Conservation (phyloP, 2,113 vertebrate genomes). For the Pica pica region DNA sequence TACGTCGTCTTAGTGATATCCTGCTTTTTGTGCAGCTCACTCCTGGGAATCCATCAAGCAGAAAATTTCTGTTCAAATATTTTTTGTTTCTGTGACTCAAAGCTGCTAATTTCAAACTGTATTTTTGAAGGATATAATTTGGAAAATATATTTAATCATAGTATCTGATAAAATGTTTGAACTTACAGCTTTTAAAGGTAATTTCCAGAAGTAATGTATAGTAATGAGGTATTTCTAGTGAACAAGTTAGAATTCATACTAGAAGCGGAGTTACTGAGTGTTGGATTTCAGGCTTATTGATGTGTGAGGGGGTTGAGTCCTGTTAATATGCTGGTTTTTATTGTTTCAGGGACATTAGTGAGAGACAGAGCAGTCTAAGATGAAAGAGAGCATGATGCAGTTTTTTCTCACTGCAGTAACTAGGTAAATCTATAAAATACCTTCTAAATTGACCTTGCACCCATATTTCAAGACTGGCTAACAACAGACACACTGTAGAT, state of each 20-base stretch:
- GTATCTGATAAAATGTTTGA: background rate
- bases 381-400: background rate
- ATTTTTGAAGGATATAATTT: background rate
- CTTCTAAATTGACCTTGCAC: background rate
- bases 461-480: background rate
- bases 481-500: background rate
- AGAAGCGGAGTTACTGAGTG: background rate
- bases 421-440: background rate
- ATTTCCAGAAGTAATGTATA: background rate
- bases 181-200: background rate
- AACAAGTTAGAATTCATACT: background rate
- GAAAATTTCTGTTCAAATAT: background rate
- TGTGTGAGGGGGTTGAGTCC: background rate
- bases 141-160: background rate
- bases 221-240: background rate
- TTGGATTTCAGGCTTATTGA: background rate
- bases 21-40: background rate
- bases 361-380: background rate
- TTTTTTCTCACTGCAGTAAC: background rate
- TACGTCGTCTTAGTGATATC: background rate
- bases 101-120: background rate
- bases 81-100: background rate
- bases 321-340: background rate
- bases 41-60: background rate
- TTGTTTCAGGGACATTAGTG: background rate